Evolutionary conservation across 2,113 vertebrate genomes (phyloP), one percentile per base, ranked within the genome.

Genomic region (Barbus barbus): DNA sequence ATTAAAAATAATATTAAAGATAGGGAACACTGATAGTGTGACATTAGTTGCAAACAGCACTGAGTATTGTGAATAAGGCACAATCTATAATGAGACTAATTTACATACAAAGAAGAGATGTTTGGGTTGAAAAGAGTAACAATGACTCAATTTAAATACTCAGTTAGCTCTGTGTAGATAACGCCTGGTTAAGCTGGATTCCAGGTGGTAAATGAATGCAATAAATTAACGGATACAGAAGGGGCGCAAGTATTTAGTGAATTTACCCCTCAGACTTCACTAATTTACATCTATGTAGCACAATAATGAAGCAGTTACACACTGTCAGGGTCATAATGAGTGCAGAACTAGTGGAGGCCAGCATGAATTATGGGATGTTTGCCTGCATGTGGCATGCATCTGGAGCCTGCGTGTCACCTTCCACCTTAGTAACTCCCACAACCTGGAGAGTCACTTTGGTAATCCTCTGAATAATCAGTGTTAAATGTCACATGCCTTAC

Each of bases 381-480:
- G n/a, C 31, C 63, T 78, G 71, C 77, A 71, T 67, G 61, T 51
- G 56, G 58, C 67, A 83, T 33, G 41, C 12, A 60, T 56, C 84
- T 63, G 38, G 72, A 80, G 41, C 77, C 53, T 41, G 28, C 9
- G 36, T 73, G 63, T 85, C 77, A 86, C 58, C 81, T 31, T 73
- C 31, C 71, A 53, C 33, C 44, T 63, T 63, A 75, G 87, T 81
- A 86, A 85, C 26, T 36, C 73, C 67, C 58, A 80, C 22, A 51
- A 71, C 28, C 56, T 73, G 63, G 20, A 73, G 36, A 86, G 80
- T 88, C 83, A 85, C 75, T 75, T 65, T 80, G 83, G 46, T 83
- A 84, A 84, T 84, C 38, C 79, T 56, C 48, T 67, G 63, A 83
- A 85, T 83, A 87, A 87, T 85, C 86, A 87, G 69, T 87, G 84